These are phyloP conservation scores for Cotesia congregata DNA, from an alignment of 2,888 invertebrate species.

Conservation along the genomic window DNA sequence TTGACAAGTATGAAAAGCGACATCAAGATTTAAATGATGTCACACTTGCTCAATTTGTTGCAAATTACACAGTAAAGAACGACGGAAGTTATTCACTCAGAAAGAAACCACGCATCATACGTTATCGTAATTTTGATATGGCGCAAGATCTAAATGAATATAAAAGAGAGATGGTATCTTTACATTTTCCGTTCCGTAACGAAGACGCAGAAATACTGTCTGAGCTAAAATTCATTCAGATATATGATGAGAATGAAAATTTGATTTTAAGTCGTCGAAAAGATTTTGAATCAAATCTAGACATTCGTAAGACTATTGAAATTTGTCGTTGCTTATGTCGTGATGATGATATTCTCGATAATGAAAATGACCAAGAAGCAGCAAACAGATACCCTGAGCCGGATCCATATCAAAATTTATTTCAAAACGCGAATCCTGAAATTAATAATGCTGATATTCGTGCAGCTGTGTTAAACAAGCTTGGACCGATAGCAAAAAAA, in stretches of 20 bases:
- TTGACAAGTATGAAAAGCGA: constrained; percentile 67
- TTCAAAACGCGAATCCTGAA: constrained; percentile 46
- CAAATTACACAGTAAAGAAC: constrained; percentile 51
- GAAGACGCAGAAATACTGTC: constrained; percentile 64
- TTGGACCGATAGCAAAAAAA: constrained; percentile 52
- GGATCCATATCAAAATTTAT: constrained; percentile 47
- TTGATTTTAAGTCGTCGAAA: constrained; percentile 55
- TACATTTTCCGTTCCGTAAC: constrained; percentile 63
- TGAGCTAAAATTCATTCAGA: constrained; percentile 58
- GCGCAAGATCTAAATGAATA: constrained; percentile 60
- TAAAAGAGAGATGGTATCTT: constrained; percentile 48
- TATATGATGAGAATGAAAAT: constrained; percentile 60
- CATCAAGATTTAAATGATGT: constrained; percentile 57
- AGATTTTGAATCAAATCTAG: constrained; percentile 59
- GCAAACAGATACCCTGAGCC: constrained; percentile 50
- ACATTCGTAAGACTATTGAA: constrained; percentile 56
- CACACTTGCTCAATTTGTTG: constrained; percentile 66
- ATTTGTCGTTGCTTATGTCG: constrained; percentile 42
- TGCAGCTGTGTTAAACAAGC: constrained; percentile 47
- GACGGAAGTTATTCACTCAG: constrained; percentile 50
- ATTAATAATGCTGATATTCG: constrained; percentile 50
- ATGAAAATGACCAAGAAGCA: not conserved
- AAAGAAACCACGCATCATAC: constrained; percentile 57
- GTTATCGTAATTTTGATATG: no score
- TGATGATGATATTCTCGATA: constrained; percentile 26